These are phyloP conservation scores for Aplocera efformata DNA, from an alignment of 2,888 invertebrate genomes.

Conservation along the genomic window DNA sequence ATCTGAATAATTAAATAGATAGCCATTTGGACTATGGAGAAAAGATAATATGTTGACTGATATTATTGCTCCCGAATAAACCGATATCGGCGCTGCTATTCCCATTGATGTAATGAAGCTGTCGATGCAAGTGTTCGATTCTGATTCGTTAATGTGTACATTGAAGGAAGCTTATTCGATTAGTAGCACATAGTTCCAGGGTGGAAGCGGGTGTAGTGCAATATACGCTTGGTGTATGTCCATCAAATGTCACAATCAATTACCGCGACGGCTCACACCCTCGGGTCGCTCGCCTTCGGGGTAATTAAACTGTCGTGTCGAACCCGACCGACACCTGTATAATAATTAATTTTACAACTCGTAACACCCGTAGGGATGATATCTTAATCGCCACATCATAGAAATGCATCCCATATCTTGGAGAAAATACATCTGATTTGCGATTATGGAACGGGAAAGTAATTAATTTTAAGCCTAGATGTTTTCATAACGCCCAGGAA, in stretches of 20 bases:
- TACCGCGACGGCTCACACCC: conserved; percentile 45
- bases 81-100: conserved; percentile 10
- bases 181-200: conserved; percentile 43
- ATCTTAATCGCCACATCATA: too few relatives aligned
- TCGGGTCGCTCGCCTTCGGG: conserved; percentile 31
- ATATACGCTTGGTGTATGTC: conserved; percentile 60
- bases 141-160: conserved; percentile 16
- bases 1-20: conserved; percentile 9
- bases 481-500: conserved; percentile 59
- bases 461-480: conserved; percentile 58
- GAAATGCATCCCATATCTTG: too few relatives aligned
- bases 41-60: neutral
- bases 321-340: conserved; percentile 24
- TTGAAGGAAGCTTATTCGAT: conserved; percentile 28
- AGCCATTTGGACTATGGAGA: conserved; percentile 6
- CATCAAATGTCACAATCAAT: conserved; percentile 77
- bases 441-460: conserved; percentile 49
- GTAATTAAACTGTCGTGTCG: conserved; percentile 56
- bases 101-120: conserved; percentile 12
- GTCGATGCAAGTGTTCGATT: conserved; percentile 7
- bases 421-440: too few relatives aligned
- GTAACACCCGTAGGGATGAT: neutral
- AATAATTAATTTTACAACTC: conserved; percentile 18
- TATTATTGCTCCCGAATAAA: conserved; percentile 9
- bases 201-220: conserved; percentile 42